Percentiles rank a stretch among this genome's conserved stretches.
phyloP scores from a whole-genome alignment of 2,797 vertebrate species.

The Phyllotis vaccarum region DNA sequence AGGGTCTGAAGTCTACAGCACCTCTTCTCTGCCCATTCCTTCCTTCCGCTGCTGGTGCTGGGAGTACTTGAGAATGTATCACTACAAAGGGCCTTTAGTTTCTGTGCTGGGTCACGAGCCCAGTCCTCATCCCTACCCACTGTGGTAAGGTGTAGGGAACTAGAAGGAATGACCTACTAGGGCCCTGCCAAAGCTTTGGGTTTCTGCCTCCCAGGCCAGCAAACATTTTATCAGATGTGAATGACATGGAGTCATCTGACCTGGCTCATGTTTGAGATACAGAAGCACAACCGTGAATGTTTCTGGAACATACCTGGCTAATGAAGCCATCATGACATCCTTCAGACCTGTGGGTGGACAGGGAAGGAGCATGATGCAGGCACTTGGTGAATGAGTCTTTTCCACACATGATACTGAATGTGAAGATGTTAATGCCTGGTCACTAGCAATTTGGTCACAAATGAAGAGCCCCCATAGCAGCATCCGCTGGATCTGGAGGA shows the following conservation, averaged over 20 bases:
- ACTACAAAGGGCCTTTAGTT: neutral
- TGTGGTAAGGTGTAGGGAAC: neutral
- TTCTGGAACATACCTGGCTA: slow-evolving; percentile 57
- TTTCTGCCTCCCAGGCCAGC: slow-evolving; percentile 58
- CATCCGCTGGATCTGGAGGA: neutral
- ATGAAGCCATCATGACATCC: slow-evolving; percentile 29
- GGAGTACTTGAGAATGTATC: neutral
- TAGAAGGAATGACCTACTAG: neutral
- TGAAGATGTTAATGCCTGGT: neutral
- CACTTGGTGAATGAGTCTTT: neutral
- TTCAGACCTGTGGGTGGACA: neutral
- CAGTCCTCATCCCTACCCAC: neutral
- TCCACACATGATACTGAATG: neutral
- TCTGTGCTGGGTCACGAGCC: neutral
- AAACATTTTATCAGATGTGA: slow-evolving; percentile 48
- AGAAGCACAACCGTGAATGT: neutral
- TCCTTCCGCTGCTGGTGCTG: neutral
- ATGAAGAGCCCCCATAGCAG: neutral
- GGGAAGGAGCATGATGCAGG: slow-evolving; percentile 29
- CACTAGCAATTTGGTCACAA: neutral
- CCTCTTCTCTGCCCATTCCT: neutral
- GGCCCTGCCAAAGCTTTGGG: neutral
- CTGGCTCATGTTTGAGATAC: slow-evolving; percentile 24
- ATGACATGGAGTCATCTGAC: neutral
- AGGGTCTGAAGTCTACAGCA: neutral